Percentiles rank a stretch among this genome's conserved stretches.
These are phyloP conservation scores for Lithobius niger DNA, from an alignment of 1,140 invertebrate species.

Conservation along the genomic window DNA sequence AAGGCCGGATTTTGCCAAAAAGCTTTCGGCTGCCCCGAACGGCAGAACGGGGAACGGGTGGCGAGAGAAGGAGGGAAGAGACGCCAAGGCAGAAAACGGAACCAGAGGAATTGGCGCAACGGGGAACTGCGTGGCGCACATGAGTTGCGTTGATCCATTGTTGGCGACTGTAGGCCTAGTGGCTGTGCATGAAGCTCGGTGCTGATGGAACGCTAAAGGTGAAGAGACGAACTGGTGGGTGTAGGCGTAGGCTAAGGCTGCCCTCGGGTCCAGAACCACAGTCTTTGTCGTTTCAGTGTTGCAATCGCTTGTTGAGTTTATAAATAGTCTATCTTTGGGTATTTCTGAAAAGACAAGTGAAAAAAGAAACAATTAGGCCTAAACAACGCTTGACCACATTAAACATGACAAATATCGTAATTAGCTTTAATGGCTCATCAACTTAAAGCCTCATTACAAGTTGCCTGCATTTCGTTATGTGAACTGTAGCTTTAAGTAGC, in stretches of 20 bases:
- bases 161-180: neutral
- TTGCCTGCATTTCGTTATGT: too few species aligned
- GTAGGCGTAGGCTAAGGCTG: constrained; percentile 5
- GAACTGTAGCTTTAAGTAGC: too few species aligned
- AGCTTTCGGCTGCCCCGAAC: neutral
- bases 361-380: too few species aligned
- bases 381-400: too few species aligned
- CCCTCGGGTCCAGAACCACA: neutral
- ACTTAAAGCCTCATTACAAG: too few species aligned
- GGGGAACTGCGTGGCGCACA: constrained; percentile 4
- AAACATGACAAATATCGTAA: too few species aligned
- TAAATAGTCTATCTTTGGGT: too few species aligned
- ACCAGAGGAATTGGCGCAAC: neutral
- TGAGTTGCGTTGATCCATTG: neutral
- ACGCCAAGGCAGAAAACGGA: neutral
- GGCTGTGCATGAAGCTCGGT: too few species aligned
- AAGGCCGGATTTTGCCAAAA: neutral
- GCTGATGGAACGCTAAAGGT: neutral
- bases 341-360: too few species aligned
- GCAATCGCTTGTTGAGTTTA: too few species aligned
- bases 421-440: too few species aligned
- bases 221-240: neutral
- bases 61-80: neutral
- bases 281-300: neutral
- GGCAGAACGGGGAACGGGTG: neutral